A percentile compares a stretch with the other conserved stretches of the same genome.
These are phyloP conservation scores for Leptinotarsa defecta DNA, from an alignment of 1,140 invertebrate species.

Conservation along the genomic window DNA sequence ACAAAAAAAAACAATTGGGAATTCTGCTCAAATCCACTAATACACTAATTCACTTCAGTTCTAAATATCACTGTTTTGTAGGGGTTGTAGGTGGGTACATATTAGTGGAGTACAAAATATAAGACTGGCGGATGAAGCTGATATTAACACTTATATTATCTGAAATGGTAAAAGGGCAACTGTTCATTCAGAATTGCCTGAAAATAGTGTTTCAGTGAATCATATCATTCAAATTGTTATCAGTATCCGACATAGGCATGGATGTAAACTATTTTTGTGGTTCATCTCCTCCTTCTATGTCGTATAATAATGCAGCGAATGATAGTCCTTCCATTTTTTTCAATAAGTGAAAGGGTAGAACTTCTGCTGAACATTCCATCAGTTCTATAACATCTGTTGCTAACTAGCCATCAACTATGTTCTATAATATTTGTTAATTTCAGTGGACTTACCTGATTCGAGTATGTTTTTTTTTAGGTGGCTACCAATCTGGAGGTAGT, in stretches of 20 bases:
- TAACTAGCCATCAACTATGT: background rate
- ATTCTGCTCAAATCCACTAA: too few relatives aligned
- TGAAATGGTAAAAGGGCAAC: background rate
- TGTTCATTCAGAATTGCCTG: too few relatives aligned
- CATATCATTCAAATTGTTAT: too few relatives aligned
- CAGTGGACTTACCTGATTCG: background rate
- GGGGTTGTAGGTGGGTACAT: too few relatives aligned
- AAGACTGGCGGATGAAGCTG: too few relatives aligned
- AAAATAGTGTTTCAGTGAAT: too few relatives aligned
- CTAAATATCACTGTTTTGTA: too few relatives aligned
- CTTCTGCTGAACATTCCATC: constrained; percentile 30
- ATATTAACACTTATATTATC: too few relatives aligned
- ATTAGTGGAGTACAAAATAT: too few relatives aligned
- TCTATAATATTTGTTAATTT: constrained; percentile 23
- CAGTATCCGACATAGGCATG: constrained; percentile 33
- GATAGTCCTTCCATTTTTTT: constrained; percentile 36
- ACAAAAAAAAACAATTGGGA: too few relatives aligned
- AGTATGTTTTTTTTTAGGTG: constrained; percentile 29
- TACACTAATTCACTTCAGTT: too few relatives aligned
- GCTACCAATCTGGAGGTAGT: constrained; percentile 38
- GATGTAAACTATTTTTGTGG: constrained; percentile 17
- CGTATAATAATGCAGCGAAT: constrained; percentile 33
- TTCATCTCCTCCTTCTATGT: constrained; percentile 35
- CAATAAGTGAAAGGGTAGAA: constrained; percentile 37
- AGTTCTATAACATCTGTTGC: background rate